Evolutionary conservation across 2,113 vertebrate genomes (phyloP).

Genomic region (Crotalus viridis): DNA sequence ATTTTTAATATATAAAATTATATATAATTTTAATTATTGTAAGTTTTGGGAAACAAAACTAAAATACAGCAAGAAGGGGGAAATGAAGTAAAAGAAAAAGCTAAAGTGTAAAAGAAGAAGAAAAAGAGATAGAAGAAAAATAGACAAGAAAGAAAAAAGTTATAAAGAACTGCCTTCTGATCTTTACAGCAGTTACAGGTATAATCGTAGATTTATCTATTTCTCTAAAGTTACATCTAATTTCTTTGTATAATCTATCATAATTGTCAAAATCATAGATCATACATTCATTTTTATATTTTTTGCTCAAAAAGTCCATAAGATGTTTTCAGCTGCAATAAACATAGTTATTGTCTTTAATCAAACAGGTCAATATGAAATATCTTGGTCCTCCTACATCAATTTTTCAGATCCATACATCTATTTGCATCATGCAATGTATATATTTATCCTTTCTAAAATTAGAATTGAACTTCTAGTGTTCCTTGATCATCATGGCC

Average conservation of each 20-base stretch:
- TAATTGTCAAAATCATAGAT: neutral
- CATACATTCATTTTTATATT: neutral
- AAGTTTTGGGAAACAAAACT: neutral
- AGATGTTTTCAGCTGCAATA: neutral
- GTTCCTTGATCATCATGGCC: neutral
- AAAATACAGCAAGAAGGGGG: neutral
- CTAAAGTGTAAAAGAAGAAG: neutral
- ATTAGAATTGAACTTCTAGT: neutral
- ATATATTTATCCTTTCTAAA: neutral
- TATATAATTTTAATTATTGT: neutral
- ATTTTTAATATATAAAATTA: neutral
- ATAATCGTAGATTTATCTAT: neutral
- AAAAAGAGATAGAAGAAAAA: neutral
- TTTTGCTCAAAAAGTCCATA: neutral
- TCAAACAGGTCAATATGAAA: neutral
- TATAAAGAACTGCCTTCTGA: neutral
- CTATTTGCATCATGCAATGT: neutral
- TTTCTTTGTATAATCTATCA: neutral
- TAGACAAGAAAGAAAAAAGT: neutral
- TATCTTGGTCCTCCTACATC: neutral
- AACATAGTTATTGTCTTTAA: neutral
- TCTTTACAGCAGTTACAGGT: neutral
- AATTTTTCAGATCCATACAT: neutral
- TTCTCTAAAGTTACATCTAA: neutral
- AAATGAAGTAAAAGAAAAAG: neutral